Evolutionary conservation across 2,888 invertebrate species (phyloP).

Genomic region (Phortica magna): DNA sequence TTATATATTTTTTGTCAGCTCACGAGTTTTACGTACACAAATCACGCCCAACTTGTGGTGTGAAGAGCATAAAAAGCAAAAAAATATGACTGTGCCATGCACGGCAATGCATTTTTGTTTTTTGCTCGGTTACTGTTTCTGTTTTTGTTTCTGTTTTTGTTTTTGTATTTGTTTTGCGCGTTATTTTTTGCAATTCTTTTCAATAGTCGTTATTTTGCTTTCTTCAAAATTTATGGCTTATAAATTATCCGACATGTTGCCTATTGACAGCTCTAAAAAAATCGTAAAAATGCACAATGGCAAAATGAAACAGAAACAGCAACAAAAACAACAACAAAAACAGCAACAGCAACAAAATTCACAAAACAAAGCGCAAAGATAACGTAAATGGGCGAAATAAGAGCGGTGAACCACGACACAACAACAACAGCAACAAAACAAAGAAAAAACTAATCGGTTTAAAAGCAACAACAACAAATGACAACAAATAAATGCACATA

Average conservation of each 20-base stretch:
- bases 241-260: constrained; percentile 73
- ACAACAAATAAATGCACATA: no score
- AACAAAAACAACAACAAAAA: neutral
- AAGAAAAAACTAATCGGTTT: no score
- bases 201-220: constrained; percentile 42
- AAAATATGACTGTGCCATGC: no score
- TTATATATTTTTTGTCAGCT: neutral
- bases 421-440: no score
- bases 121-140: no score
- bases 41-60: no score
- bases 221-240: constrained; percentile 71
- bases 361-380: neutral
- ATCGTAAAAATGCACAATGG: constrained; percentile 65
- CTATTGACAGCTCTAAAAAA: constrained; percentile 74
- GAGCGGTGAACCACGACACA: no score
- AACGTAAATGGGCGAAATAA: no score
- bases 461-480: constrained; percentile 41
- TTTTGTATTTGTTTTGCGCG: neutral
- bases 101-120: neutral
- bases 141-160: neutral
- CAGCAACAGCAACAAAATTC: neutral
- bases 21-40: neutral
- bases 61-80: no score
- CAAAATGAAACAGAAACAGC: neutral
- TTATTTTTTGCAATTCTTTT: neutral